These are phyloP conservation scores for Sycophila sp. DNA, from an alignment of 1,140 invertebrate genomes.

Conservation along the genomic window DNA sequence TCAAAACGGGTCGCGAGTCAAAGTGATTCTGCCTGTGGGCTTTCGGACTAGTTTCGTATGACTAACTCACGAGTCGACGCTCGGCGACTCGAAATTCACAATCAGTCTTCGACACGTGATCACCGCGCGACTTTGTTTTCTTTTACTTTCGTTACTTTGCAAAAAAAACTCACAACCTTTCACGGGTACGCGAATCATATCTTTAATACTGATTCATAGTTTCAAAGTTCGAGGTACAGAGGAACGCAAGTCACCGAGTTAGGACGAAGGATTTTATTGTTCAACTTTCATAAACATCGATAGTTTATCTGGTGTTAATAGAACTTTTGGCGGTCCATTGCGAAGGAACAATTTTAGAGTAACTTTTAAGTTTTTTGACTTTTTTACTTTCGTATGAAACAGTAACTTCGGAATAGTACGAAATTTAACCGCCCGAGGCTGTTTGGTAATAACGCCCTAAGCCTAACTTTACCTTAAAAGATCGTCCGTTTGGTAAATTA, in stretches of 20 bases:
- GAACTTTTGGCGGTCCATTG: no score
- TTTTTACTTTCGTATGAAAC: no score
- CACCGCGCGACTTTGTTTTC: no score
- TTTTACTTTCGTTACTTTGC: slow-evolving; percentile 1
- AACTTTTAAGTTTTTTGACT: no score
- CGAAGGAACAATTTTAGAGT: no score
- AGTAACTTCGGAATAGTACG: background rate
- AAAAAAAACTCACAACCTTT: background rate
- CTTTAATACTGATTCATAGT: background rate
- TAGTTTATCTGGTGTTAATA: no score
- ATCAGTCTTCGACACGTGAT: slow-evolving; percentile 61
- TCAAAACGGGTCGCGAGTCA: slow-evolving; percentile 33
- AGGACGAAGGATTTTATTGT: no score
- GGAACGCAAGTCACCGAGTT: no score
- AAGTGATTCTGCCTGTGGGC: slow-evolving; percentile 51
- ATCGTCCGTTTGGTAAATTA: no score
- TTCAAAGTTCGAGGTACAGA: background rate
- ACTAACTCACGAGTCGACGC: slow-evolving; percentile 59
- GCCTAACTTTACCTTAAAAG: background rate
- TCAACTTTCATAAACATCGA: no score
- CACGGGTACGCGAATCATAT: no score
- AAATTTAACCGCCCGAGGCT: background rate
- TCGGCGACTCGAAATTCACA: slow-evolving; percentile 51
- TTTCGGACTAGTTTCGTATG: slow-evolving; percentile 64
- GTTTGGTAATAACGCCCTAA: no score